Evolutionary conservation across 2,888 invertebrate species (phyloP).

Genomic region (Catocala sponsa): DNA sequence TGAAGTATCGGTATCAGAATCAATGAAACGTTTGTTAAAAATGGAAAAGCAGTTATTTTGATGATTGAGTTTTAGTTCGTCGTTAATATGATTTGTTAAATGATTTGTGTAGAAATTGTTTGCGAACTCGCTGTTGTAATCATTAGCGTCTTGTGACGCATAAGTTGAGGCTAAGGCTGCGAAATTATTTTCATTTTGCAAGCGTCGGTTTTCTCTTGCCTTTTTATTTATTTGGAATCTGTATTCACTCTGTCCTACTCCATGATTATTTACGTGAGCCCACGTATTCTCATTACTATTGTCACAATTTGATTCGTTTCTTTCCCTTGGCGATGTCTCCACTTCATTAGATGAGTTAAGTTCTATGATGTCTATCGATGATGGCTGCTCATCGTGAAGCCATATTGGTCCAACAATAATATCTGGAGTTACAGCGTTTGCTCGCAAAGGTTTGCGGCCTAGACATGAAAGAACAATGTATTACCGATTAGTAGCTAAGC

Average conservation of each 20-base stretch:
- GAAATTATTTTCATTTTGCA: constrained; percentile 35
- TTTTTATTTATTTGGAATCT: constrained; percentile 55
- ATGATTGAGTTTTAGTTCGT: constrained; percentile 46
- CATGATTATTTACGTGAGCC: constrained; percentile 53
- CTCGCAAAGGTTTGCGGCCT: constrained; percentile 41
- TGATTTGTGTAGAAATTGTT: constrained; percentile 23
- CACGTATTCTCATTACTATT: constrained; percentile 44
- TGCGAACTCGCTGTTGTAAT: constrained; percentile 9
- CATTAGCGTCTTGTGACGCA: constrained; percentile 9
- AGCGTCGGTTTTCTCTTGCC: constrained; percentile 61
- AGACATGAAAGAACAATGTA: constrained; percentile 51
- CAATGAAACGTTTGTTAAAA: constrained; percentile 58
- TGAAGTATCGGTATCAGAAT: constrained; percentile 65
- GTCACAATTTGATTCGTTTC: constrained; percentile 33
- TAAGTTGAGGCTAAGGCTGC: constrained; percentile 17
- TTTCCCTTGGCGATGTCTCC: constrained; percentile 47
- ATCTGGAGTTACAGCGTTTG: constrained; percentile 53
- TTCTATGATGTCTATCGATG: constrained; percentile 69
- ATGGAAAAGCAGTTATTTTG: constrained; percentile 67
- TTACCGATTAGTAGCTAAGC: no score
- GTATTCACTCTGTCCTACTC: constrained; percentile 44
- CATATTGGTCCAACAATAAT: constrained; percentile 57
- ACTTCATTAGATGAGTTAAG: constrained; percentile 60
- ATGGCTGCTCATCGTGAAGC: constrained; percentile 50
- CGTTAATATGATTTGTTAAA: constrained; percentile 19